A percentile compares a stretch with the other conserved stretches of the same genome.
phyloP scores from a whole-genome alignment of 2,113 vertebrate genomes.

The Carassius carassius region DNA sequence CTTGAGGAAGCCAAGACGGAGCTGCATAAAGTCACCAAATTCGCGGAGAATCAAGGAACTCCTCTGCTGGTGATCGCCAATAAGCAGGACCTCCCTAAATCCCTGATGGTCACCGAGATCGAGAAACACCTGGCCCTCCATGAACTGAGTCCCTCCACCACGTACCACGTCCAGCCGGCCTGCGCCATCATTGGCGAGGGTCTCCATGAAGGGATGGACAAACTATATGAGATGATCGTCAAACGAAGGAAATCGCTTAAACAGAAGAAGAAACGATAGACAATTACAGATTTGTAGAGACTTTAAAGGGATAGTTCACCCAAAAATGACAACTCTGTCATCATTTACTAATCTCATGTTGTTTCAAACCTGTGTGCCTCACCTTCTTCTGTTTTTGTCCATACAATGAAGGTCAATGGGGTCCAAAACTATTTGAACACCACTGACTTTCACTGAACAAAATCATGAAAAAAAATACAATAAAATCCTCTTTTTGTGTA shows the following conservation, averaged over 20 bases:
- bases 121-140: constrained; percentile 90
- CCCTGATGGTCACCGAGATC: constrained; percentile 88
- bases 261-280: constrained; percentile 91
- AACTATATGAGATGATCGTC: constrained; percentile 95
- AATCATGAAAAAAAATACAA: neutral
- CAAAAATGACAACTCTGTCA: constrained; percentile 3
- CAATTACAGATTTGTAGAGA: neutral
- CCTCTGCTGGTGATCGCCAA: constrained; percentile 95
- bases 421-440: neutral
- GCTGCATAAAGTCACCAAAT: constrained; percentile 92
- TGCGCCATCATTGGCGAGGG: constrained; percentile 98
- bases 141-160: constrained; percentile 88
- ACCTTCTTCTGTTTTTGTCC: neutral
- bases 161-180: constrained; percentile 93
- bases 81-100: constrained; percentile 95
- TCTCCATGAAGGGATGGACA: constrained; percentile 95
- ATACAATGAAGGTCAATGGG: neutral
- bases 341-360: neutral
- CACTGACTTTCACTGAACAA: neutral
- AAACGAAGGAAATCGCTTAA: constrained; percentile 92
- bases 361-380: neutral
- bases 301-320: neutral
- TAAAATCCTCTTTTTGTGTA: neutral
- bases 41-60: constrained; percentile 92
- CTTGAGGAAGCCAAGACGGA: constrained; percentile 93